Evolutionary conservation across 2,797 vertebrate species (phyloP).

Genomic region (Lithobates pipiens): DNA sequence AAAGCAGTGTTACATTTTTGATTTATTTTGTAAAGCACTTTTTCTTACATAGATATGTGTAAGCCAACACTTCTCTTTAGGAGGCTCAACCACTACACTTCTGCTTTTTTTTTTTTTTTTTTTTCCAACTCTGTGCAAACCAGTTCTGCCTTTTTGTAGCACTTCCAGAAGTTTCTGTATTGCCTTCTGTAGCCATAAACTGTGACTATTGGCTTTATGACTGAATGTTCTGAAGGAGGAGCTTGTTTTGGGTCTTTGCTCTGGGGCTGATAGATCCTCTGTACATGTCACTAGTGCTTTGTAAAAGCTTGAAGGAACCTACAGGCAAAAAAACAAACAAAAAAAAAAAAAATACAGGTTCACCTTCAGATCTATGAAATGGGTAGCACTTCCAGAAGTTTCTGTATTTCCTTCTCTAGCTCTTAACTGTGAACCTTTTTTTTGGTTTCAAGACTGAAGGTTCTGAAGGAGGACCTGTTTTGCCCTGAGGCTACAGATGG

Average conservation of each 20-base stretch:
- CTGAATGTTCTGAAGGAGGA: not conserved
- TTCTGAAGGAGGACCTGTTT: not conserved
- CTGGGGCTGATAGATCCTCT: no score
- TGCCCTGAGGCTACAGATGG: no score
- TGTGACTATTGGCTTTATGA: not conserved
- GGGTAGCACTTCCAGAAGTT: no score
- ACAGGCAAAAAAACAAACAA: no score
- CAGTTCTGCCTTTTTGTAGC: not conserved
- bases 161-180: not conserved
- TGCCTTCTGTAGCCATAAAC: not conserved
- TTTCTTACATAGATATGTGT: not conserved
- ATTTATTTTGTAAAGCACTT: constrained; percentile 23
- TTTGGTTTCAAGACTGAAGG: no score
- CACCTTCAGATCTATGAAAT: no score
- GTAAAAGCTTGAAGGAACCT: no score
- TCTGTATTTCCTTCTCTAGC: no score
- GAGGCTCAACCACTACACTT: constrained; percentile 44
- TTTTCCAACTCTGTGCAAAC: constrained; percentile 25
- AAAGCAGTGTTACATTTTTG: constrained; percentile 24
- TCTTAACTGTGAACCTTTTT: no score
- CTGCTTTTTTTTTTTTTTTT: not conserved
- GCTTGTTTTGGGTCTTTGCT: no score
- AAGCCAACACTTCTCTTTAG: constrained; percentile 7
- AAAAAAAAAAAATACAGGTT: no score
- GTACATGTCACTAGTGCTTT: no score